Percentiles rank a stretch among this genome's conserved stretches.
Conservation (phyloP, 2,888 invertebrate species). For the Malthinus seriepunctatus region DNA sequence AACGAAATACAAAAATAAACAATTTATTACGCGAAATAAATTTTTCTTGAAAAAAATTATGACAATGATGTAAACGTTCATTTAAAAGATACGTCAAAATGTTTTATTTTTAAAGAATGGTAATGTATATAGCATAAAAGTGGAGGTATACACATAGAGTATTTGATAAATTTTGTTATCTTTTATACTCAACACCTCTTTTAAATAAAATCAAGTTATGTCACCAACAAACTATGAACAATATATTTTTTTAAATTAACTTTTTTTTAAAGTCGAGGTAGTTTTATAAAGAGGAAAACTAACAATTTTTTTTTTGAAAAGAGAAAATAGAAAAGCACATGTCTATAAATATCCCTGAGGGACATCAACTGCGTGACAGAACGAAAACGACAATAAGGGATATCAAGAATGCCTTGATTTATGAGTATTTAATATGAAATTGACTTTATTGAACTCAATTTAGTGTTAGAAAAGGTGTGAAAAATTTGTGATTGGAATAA, state of each 20-base stretch:
- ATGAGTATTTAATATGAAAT: constrained; percentile 7
- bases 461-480: background rate
- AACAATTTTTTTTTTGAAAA: constrained; percentile 1
- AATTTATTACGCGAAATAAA: too few relatives aligned
- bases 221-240: background rate
- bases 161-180: constrained; percentile 1
- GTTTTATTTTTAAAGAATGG: constrained; percentile 1
- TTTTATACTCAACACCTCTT: constrained; percentile 13
- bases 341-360: constrained; percentile 7
- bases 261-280: background rate
- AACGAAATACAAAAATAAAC: too few relatives aligned
- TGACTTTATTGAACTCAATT: background rate
- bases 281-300: background rate
- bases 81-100: background rate
- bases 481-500: too few relatives aligned
- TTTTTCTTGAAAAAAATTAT: too few relatives aligned
- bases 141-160: background rate
- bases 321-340: constrained; percentile 9
- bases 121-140: constrained; percentile 1
- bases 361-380: constrained; percentile 13
- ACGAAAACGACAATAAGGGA: constrained; percentile 9
- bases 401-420: constrained; percentile 10
- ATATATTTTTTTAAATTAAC: too few relatives aligned
- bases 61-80: background rate
- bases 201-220: constrained; percentile 14